These are phyloP conservation scores for Dendrophyllia cribrosa DNA, from an alignment of 64 coral and sea anemone genomes.

Conservation along the genomic window DNA sequence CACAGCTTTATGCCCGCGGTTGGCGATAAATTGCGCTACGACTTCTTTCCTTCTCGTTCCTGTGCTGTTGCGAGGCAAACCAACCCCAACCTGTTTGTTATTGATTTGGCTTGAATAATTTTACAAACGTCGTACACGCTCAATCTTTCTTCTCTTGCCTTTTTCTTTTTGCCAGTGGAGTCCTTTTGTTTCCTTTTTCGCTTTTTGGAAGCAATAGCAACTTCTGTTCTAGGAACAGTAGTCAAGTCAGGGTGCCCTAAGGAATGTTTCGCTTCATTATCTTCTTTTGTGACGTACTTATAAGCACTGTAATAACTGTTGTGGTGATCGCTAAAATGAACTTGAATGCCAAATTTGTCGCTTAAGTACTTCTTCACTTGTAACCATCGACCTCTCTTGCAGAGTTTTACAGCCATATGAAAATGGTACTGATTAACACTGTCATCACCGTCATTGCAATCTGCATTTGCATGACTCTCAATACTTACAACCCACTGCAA, in stretches of 20 bases:
- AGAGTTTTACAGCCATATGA: constrained; percentile 55
- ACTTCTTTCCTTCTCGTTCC: constrained; percentile 56
- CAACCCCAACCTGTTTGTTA: neutral
- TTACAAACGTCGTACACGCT: neutral
- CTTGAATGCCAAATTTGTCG: constrained; percentile 15
- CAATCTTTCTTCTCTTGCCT: neutral
- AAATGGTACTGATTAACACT: constrained; percentile 6
- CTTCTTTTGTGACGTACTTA: constrained; percentile 55
- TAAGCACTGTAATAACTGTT: constrained; percentile 54
- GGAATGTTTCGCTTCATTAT: constrained; percentile 31
- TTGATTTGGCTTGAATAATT: neutral
- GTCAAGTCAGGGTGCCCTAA: constrained; percentile 25
- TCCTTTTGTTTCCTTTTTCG: constrained; percentile 17
- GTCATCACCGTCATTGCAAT: neutral
- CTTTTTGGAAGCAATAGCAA: neutral
- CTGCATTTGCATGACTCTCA: neutral
- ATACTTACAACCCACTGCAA: constrained; percentile 36
- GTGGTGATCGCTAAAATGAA: constrained; percentile 50
- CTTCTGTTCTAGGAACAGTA: constrained; percentile 4
- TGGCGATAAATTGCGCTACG: constrained; percentile 71
- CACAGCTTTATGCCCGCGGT: constrained; percentile 44
- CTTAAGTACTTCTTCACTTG: constrained; percentile 23
- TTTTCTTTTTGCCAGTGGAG: neutral
- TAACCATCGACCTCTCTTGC: constrained; percentile 33
- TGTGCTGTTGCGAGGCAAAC: constrained; percentile 5